Evolutionary conservation across 1,140 invertebrate genomes (phyloP).

Genomic region (Trichogramma pretiosum): DNA sequence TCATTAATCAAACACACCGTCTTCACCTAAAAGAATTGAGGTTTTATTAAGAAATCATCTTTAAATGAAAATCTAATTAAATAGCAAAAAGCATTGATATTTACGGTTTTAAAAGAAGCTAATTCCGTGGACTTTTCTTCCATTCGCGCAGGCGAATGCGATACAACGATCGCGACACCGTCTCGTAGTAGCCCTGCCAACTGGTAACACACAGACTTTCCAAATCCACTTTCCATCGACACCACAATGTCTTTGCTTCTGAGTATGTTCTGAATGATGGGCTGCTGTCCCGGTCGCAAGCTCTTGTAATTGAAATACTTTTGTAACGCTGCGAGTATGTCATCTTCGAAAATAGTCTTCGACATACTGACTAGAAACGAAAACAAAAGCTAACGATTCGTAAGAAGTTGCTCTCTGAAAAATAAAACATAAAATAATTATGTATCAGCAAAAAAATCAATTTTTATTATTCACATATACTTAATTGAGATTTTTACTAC

Average conservation of each 20-base stretch:
- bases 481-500: too few relatives aligned
- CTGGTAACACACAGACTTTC: constrained; percentile 6
- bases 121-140: background rate
- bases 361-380: constrained; percentile 2
- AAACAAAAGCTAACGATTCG: background rate
- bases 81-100: too few relatives aligned
- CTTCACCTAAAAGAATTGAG: too few relatives aligned
- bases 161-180: background rate
- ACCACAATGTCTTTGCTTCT: background rate
- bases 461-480: too few relatives aligned
- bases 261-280: background rate
- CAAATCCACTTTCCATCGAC: constrained; percentile 4
- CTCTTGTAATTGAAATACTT: background rate
- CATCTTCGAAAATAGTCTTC: background rate
- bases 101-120: background rate
- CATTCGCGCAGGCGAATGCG: background rate
- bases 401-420: background rate
- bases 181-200: background rate
- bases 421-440: background rate
- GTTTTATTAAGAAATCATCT: too few relatives aligned
- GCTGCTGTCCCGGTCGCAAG: background rate
- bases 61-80: too few relatives aligned
- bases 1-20: too few relatives aligned
- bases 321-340: background rate
- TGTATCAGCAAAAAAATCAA: background rate